Conservation (phyloP, 2,888 invertebrate species). For the Oxyscelio sp. region DNA sequence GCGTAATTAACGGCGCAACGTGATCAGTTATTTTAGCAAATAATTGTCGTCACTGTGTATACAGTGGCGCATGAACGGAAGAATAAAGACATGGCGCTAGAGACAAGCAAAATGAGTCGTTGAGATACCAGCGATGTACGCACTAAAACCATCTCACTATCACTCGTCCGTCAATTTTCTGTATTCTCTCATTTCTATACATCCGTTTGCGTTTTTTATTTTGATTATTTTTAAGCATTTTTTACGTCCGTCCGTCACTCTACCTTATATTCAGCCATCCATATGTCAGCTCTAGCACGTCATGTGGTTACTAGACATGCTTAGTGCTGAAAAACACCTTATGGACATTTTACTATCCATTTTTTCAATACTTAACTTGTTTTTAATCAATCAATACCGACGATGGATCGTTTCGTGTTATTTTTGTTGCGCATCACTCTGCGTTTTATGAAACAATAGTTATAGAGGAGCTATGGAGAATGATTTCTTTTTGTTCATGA, state of each 20-base stretch:
- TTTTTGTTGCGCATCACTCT: neutral
- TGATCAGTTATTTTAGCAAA: neutral
- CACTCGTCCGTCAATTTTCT: conserved; percentile 71
- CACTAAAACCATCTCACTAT: conserved; percentile 72
- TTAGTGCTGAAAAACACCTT: conserved; percentile 63
- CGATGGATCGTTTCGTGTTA: conserved; percentile 13
- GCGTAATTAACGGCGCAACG: no score
- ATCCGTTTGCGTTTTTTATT: conserved; percentile 70
- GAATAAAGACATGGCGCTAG: conserved; percentile 44
- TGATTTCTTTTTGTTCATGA: no score
- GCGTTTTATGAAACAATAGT: neutral
- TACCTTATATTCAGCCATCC: conserved; percentile 69
- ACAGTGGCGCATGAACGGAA: conserved; percentile 29
- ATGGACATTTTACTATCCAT: conserved; percentile 48
- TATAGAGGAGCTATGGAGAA: no score
- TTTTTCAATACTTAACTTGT: conserved; percentile 39
- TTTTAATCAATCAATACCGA: conserved; percentile 14
- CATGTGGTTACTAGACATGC: conserved; percentile 66
- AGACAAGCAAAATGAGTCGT: conserved; percentile 58
- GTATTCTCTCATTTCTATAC: conserved; percentile 71
- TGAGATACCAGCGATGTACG: conserved; percentile 62
- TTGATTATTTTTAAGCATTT: conserved; percentile 69
- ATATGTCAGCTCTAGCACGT: conserved; percentile 70
- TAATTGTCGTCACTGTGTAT: conserved; percentile 26
- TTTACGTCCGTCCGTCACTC: conserved; percentile 69